Conservation (phyloP, 1,140 invertebrate genomes). For the Drosophila bifasciata region DNA sequence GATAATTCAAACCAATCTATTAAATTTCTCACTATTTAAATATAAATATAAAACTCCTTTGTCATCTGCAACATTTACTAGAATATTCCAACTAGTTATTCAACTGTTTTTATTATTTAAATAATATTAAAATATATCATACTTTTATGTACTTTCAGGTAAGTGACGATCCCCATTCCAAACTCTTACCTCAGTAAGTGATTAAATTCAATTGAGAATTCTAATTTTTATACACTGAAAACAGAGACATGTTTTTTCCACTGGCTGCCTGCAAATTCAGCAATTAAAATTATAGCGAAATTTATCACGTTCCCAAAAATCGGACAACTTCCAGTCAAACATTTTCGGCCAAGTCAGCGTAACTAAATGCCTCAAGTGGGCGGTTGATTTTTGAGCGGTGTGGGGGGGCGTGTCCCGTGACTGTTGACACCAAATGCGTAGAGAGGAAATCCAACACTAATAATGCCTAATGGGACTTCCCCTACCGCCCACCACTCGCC, state of each 20-base stretch:
- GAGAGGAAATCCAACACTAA: slow-evolving; percentile 48
- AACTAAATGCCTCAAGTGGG: slow-evolving; percentile 15
- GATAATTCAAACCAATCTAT: too few relatives aligned
- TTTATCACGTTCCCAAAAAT: slow-evolving; percentile 2
- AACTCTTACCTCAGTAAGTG: slow-evolving; percentile 15
- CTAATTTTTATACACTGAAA: not conserved
- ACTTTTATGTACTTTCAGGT: slow-evolving; percentile 22
- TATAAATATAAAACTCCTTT: too few relatives aligned
- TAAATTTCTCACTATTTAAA: too few relatives aligned
- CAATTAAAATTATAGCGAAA: slow-evolving; percentile 4
- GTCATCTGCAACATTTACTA: not conserved
- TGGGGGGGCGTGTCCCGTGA: slow-evolving; percentile 9
- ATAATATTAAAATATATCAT: not conserved
- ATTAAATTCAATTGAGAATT: slow-evolving; percentile 5
- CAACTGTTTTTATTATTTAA: not conserved
- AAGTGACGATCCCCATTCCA: slow-evolving; percentile 1
- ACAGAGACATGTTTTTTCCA: not conserved
- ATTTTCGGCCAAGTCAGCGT: slow-evolving; percentile 20
- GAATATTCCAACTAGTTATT: not conserved
- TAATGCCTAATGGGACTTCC: slow-evolving; percentile 42
- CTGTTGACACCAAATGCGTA: slow-evolving; percentile 29
- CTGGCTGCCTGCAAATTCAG: slow-evolving; percentile 6
- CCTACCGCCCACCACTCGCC: not conserved
- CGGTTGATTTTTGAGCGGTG: not conserved
- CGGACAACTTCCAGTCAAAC: not conserved